Evolutionary conservation across 1,140 invertebrate species (phyloP).

Genomic region (Zaprionus lachaisei): DNA sequence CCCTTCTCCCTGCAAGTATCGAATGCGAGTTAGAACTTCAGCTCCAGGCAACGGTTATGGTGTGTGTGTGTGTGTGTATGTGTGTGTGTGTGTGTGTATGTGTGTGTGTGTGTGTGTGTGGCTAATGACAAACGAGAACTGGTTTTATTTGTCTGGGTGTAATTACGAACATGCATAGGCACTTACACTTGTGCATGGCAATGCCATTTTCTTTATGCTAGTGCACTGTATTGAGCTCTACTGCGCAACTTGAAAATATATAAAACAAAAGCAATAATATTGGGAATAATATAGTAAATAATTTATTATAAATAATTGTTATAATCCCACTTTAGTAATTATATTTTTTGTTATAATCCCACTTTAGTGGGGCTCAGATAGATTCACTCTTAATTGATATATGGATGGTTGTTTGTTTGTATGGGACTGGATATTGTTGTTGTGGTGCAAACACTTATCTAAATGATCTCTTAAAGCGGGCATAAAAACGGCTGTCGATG

Average conservation of each 20-base stretch:
- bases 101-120: neutral
- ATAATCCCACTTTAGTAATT: no score
- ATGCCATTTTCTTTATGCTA: neutral
- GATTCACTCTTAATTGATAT: neutral
- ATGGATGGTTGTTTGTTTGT: neutral
- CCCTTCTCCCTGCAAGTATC: slow-evolving; percentile 29
- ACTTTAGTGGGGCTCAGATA: no score
- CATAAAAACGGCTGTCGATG: no score
- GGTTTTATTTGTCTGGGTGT: neutral
- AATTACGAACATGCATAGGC: neutral
- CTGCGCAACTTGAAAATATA: no score
- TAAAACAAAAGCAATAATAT: no score
- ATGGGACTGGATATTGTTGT: neutral
- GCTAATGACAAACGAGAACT: slow-evolving; percentile 39
- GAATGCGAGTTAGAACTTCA: slow-evolving; percentile 47
- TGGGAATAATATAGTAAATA: no score
- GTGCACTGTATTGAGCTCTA: neutral
- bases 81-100: neutral
- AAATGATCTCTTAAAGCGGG: neutral
- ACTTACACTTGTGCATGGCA: neutral
- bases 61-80: no score
- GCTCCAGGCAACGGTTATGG: neutral
- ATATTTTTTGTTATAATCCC: no score
- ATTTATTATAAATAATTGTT: no score
- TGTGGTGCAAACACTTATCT: neutral